Conservation (phyloP, 2,797 vertebrate genomes). For the Eutrigla gurnardus region DNA sequence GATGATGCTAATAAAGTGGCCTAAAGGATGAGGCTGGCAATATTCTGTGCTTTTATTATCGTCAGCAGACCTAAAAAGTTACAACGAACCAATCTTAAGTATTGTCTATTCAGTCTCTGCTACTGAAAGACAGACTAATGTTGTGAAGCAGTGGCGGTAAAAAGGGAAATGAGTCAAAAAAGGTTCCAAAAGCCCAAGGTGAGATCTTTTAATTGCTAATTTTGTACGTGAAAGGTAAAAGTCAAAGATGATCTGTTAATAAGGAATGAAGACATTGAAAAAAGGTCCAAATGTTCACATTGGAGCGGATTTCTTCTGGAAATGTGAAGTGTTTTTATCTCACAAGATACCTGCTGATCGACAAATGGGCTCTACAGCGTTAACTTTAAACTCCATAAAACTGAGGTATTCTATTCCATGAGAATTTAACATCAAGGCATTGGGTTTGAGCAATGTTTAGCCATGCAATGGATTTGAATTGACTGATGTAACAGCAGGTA, state of each 20-base stretch:
- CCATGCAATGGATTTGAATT: slow-evolving; percentile 22
- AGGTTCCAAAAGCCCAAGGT: neutral
- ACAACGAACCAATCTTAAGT: neutral
- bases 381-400: neutral
- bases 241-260: neutral
- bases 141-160: too few relatives aligned
- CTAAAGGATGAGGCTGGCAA: slow-evolving; percentile 1
- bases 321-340: neutral
- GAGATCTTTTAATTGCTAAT: neutral
- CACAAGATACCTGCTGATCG: neutral
- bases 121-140: neutral
- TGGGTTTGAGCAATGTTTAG: slow-evolving; percentile 39
- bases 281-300: neutral
- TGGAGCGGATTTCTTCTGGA: neutral
- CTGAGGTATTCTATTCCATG: neutral
- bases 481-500: slow-evolving; percentile 45
- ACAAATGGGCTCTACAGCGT: neutral
- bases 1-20: neutral
- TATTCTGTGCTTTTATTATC: neutral
- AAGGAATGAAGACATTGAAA: neutral
- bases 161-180: neutral
- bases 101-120: neutral
- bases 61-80: slow-evolving; percentile 18
- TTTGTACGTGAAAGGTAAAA: neutral
- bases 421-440: slow-evolving; percentile 32